Percentiles rank a stretch among this genome's conserved stretches.
phyloP scores from a whole-genome alignment of 2,113 vertebrate genomes.

The Bos indicus region DNA sequence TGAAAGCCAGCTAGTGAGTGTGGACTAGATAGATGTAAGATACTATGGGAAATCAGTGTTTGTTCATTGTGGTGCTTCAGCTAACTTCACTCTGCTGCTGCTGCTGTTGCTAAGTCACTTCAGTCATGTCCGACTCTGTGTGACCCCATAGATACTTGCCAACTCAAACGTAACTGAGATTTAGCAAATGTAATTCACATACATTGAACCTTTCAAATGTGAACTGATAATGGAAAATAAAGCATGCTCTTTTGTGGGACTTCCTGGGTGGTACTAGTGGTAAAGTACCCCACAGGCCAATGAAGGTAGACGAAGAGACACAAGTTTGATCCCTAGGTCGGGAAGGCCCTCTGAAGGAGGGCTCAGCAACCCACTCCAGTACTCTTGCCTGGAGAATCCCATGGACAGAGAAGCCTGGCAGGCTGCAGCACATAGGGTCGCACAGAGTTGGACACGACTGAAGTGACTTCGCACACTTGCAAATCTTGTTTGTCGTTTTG shows the following conservation, averaged over 20 bases:
- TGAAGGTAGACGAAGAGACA: neutral
- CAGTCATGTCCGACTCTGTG: no score
- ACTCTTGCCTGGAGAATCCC: neutral
- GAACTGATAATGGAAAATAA: neutral
- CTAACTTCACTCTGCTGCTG: neutral
- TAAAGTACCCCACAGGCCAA: neutral
- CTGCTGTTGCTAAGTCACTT: no score
- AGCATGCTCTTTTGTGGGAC: neutral
- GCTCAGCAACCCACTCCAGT: neutral
- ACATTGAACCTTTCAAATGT: neutral
- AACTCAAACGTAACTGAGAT: neutral
- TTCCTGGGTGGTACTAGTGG: fast-evolving
- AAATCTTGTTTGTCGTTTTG: neutral
- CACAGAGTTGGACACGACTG: neutral
- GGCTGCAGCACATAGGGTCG: neutral
- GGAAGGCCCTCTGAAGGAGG: neutral
- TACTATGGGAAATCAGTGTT: neutral
- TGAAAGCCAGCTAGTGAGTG: neutral
- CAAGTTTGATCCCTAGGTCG: neutral
- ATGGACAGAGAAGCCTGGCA: neutral
- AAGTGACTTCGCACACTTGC: neutral
- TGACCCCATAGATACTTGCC: neutral
- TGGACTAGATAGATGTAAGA: neutral
- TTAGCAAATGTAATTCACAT: neutral
- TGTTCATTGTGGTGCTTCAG: no score